Evolutionary conservation across 2,797 vertebrate species (phyloP).

Genomic region (Manis javanica): DNA sequence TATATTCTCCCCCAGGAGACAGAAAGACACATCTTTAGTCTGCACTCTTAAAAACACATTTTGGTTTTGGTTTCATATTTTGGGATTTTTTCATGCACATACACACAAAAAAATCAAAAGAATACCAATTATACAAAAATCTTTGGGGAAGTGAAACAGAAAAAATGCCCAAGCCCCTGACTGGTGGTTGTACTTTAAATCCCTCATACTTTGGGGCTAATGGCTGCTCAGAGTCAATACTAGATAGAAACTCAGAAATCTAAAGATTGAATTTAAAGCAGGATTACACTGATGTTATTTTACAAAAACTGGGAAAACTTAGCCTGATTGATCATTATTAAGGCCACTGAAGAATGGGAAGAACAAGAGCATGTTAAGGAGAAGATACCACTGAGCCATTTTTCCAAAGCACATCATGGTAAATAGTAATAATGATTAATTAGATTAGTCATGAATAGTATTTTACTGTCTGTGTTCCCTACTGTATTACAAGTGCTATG

Average conservation of each 20-base stretch:
- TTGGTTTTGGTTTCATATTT: background rate
- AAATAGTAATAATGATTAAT: background rate
- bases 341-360: background rate
- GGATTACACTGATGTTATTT: background rate
- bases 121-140: background rate
- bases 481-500: background rate
- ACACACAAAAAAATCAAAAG: background rate
- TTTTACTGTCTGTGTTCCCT: background rate
- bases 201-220: background rate
- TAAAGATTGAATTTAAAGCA: background rate
- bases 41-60: background rate
- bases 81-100: background rate
- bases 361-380: background rate
- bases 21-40: background rate
- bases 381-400: background rate
- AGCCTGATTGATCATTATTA: background rate
- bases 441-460: background rate
- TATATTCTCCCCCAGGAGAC: background rate
- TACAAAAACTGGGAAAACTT: background rate
- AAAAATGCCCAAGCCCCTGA: background rate
- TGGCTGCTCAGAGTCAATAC: background rate
- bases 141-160: background rate
- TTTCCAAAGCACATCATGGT: background rate
- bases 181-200: background rate
- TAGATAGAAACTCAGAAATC: background rate